Percentiles rank a stretch among this genome's conserved stretches.
Conservation (phyloP, 1,140 invertebrate genomes). For the Steinernema feltiae region DNA sequence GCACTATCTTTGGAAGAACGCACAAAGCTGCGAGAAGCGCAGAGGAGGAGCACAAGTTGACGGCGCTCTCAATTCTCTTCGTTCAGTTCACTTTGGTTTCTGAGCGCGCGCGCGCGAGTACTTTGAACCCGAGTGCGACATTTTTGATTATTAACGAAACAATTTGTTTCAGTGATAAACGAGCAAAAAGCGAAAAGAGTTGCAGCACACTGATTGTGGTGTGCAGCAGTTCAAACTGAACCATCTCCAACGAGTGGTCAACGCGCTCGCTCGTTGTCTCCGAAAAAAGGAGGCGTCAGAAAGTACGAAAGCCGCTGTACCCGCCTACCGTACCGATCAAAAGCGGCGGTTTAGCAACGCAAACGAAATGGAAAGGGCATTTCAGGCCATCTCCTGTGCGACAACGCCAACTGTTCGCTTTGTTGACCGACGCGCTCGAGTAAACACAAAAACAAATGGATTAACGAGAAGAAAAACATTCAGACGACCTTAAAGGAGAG, state of each 20-base stretch:
- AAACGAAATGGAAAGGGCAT: no score
- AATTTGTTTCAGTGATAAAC: constrained; percentile 1
- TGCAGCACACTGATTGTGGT: background rate
- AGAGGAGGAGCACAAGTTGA: background rate
- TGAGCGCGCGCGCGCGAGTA: background rate
- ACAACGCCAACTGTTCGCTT: no score
- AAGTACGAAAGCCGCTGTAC: background rate
- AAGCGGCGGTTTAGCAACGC: no score
- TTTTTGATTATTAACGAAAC: background rate
- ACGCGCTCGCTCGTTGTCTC: no score
- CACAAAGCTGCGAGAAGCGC: no score
- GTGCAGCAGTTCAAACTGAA: no score
- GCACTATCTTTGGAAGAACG: background rate
- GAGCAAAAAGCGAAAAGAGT: background rate
- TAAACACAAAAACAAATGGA: constrained; percentile 1
- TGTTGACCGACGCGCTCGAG: background rate
- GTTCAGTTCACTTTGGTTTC: background rate
- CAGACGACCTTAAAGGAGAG: background rate
- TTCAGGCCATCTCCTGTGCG: no score
- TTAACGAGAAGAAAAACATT: background rate
- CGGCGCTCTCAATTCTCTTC: background rate
- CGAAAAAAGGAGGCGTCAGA: no score
- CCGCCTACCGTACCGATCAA: background rate
- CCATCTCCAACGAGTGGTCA: no score
- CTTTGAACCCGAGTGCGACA: background rate